Base-by-base conservation (phyloP, 2,113 vertebrate species). In the Myxocyprinus asiaticus region DNA sequence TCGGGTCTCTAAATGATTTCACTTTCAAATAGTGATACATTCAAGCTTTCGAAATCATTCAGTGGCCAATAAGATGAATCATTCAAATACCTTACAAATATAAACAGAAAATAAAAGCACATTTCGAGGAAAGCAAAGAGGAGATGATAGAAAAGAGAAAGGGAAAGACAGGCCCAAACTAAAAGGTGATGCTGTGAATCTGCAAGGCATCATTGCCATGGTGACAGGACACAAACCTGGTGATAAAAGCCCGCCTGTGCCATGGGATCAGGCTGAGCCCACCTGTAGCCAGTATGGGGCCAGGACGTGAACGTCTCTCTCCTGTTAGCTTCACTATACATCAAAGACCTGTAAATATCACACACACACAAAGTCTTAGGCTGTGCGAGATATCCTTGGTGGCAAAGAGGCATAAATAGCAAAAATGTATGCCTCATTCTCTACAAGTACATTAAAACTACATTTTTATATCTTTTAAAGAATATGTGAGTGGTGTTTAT, bases 161-260 rank as follows among this genome's bases (percentile, higher is more conserved):
- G 43, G 8, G 0, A 42, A 71, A 58, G 4, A 6, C 9, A 7
- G 14, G 53, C 53, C 17, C 5, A 17, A 9, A 22, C 5, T 9
- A 3, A 58, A 48, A 6, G 7, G 47, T 6, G 9, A 53, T 10
- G 10, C 0, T 4, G 9, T 10, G 10, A 10, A 53, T 53, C n/a
- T 15, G n/a, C 6, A 11, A 58, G 15, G 6, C n/a, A 5, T 3
- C 22, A 63, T 42, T 63, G n/a, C 72, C 6, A 65, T 53, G 4
- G 17, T 6, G 9, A 44, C 3, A 55, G n/a, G 45, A 63, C 9
- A 76, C 73, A 76, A 76, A 99, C 98, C 96, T 99, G 98, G 90
- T 99, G 98, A 93, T 99, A 99, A 91, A 99, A 99, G 6, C 98
- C 98, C 72, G 98, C 98, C 90, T 99, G 98, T 87, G 98, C 96